A percentile compares a stretch with the other conserved stretches of the same genome.
These are phyloP conservation scores for Incurvaria masculella DNA, from an alignment of 2,888 invertebrate genomes.

Conservation along the genomic window DNA sequence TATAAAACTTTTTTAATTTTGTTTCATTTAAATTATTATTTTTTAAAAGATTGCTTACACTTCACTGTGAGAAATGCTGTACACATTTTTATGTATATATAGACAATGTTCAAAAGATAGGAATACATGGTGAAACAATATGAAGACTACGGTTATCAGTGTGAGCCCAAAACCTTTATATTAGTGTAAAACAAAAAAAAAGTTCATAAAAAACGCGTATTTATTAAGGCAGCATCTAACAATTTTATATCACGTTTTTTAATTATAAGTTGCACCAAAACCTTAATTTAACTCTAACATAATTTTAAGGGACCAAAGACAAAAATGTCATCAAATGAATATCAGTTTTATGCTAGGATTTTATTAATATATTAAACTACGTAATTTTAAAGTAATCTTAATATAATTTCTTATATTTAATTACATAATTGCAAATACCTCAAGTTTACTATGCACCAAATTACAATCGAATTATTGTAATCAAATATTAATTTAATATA, in stretches of 20 bases:
- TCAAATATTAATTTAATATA: neutral
- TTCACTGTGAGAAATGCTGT: too few species aligned
- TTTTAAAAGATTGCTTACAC: too few species aligned
- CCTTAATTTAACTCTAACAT: slow-evolving; percentile 31
- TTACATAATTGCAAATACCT: slow-evolving; percentile 32
- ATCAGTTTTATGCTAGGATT: neutral
- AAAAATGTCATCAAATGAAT: slow-evolving; percentile 51
- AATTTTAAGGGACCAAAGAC: slow-evolving; percentile 47
- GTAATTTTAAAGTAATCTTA: neutral
- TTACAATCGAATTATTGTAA: slow-evolving; percentile 19
- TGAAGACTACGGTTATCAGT: too few species aligned
- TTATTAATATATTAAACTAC: slow-evolving; percentile 24
- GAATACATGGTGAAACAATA: too few species aligned
- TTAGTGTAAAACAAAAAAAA: slow-evolving; percentile 32
- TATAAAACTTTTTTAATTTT: too few species aligned
- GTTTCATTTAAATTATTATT: too few species aligned
- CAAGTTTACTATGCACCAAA: slow-evolving; percentile 56
- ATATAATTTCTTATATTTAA: neutral
- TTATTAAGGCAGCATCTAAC: neutral
- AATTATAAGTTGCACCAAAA: slow-evolving; percentile 17
- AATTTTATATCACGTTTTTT: slow-evolving; percentile 2
- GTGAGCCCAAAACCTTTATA: slow-evolving; percentile 5
- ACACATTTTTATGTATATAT: too few species aligned
- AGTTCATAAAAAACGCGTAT: slow-evolving; percentile 19
- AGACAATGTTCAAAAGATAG: too few species aligned